Conservation (phyloP, 2,797 vertebrate genomes). For the Karalla daura region DNA sequence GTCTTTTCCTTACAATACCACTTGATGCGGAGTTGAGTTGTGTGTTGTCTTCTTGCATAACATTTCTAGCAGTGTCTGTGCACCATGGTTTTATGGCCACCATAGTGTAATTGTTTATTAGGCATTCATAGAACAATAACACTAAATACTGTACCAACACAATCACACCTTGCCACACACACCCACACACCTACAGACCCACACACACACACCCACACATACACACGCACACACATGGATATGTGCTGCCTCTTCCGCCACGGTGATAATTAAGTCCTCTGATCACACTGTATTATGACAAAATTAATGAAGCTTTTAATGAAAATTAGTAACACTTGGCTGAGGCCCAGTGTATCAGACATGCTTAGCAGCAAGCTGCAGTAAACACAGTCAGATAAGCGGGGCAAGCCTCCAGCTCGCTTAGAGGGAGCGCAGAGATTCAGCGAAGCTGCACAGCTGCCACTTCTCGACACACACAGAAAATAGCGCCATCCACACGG, state of each 20-base stretch:
- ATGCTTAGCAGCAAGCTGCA: conserved; percentile 65
- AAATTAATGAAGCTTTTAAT: conserved; percentile 85
- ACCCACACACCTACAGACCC: not conserved
- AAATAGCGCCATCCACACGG: conserved; percentile 38
- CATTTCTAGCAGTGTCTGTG: not conserved
- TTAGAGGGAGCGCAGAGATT: conserved; percentile 43
- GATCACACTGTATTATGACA: conserved; percentile 79
- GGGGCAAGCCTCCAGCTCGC: conserved; percentile 51
- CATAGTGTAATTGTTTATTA: not conserved
- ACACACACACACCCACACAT: not conserved
- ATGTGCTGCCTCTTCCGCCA: conserved; percentile 49
- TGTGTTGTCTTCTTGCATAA: not conserved
- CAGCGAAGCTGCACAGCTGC: conserved; percentile 22
- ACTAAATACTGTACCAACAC: not conserved
- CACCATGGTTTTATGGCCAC: not conserved
- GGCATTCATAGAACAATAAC: not conserved
- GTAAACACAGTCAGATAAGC: conserved; percentile 64
- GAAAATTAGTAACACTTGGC: conserved; percentile 82
- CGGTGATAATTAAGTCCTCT: conserved; percentile 74
- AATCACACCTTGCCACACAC: conserved; percentile 5
- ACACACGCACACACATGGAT: conserved; percentile 13
- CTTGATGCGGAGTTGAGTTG: not conserved
- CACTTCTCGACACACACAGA: conserved; percentile 30
- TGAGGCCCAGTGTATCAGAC: conserved; percentile 60
- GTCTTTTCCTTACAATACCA: not conserved